phyloP scores from a whole-genome alignment of 2,797 vertebrate species.

The Cacajao melanocephalus region DNA sequence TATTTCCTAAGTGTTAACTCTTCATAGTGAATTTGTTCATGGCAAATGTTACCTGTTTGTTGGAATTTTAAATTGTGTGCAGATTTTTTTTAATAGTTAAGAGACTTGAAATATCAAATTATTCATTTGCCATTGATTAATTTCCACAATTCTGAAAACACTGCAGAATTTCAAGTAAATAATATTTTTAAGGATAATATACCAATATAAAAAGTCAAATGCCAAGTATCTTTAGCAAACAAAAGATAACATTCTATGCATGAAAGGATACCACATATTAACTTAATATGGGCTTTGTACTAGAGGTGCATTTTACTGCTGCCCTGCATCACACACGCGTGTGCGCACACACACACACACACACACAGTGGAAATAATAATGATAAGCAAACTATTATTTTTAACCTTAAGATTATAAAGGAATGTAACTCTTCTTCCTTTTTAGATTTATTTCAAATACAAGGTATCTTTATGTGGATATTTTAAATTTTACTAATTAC shows the following conservation, averaged over 20 bases:
- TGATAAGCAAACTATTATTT: background rate
- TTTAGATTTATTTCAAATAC: background rate
- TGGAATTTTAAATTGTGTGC: background rate
- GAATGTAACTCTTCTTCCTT: background rate
- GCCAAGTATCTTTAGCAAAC: background rate
- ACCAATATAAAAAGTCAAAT: background rate
- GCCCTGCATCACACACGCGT: too few relatives aligned
- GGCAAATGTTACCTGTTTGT: background rate
- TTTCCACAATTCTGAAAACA: background rate
- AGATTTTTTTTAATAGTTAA: background rate
- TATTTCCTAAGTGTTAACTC: background rate
- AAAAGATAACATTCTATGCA: background rate
- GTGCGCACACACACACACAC: background rate
- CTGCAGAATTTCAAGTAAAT: background rate
- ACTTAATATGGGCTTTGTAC: background rate
- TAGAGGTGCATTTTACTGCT: background rate
- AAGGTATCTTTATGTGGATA: background rate
- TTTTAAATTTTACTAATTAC: background rate
- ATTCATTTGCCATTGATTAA: background rate
- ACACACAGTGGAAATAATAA: background rate
- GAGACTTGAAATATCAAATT: constrained; percentile 8
- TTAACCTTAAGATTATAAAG: background rate
- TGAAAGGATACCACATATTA: background rate
- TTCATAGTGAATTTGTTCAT: background rate
- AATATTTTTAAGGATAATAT: background rate